Percentiles rank a stretch among this genome's conserved stretches.
These are phyloP conservation scores for Microcaecilia unicolor DNA, from an alignment of 2,797 vertebrate genomes.

Conservation along the genomic window DNA sequence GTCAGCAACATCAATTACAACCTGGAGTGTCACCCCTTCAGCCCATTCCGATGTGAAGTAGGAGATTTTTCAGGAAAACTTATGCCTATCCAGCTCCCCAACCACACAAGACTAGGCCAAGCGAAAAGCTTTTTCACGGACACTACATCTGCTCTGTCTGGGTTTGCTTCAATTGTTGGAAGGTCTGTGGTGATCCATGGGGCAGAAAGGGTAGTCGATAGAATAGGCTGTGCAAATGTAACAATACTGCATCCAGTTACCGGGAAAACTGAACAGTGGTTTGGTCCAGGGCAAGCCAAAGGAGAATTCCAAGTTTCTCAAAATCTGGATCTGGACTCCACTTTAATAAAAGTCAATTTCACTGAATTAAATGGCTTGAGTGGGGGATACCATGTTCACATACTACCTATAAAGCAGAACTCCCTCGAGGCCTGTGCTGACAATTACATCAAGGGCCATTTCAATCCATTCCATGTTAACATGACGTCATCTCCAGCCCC, in stretches of 20 bases:
- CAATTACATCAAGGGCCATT: constrained; percentile 52
- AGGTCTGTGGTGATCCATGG: constrained; percentile 64
- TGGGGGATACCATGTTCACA: constrained; percentile 58
- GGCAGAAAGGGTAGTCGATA: constrained; percentile 13
- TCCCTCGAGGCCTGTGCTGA: constrained; percentile 45
- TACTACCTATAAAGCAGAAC: constrained; percentile 42
- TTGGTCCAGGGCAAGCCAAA: constrained; percentile 23
- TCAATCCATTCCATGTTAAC: constrained; percentile 54
- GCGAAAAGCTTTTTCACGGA: constrained; percentile 63
- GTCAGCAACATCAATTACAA: constrained; percentile 36
- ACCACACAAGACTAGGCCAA: constrained; percentile 7
- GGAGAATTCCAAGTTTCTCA: constrained; percentile 48
- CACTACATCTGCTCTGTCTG: constrained; percentile 48
- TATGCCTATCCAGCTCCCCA: constrained; percentile 32
- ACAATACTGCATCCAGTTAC: constrained; percentile 33
- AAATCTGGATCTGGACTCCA: constrained; percentile 44
- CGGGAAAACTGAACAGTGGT: constrained; percentile 41
- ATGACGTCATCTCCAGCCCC: constrained; percentile 35
- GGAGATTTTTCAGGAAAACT: constrained; percentile 59
- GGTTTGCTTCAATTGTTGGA: constrained; percentile 30
- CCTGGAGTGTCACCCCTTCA: constrained; percentile 36
- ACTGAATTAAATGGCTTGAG: constrained; percentile 32
- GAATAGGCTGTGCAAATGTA: constrained; percentile 67
- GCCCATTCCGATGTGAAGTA: constrained; percentile 56
- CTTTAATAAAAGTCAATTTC: constrained; percentile 43